Evolutionary conservation across 2,888 invertebrate genomes (phyloP), one percentile per base, ranked within the genome.

Genomic region (Chironomus riparius): DNA sequence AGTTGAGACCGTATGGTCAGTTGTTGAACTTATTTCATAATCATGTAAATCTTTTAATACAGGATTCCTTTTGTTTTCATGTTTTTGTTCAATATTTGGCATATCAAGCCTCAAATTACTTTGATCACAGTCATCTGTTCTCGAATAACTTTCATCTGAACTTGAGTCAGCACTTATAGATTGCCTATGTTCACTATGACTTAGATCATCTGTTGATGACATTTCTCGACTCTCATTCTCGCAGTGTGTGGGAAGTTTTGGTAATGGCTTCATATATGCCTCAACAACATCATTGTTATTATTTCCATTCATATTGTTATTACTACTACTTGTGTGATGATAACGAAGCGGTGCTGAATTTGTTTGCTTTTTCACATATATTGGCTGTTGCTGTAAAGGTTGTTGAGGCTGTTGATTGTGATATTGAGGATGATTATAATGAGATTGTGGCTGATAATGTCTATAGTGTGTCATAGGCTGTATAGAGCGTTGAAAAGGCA

Each of bases 121-220:
- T 13, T 82, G 81, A 38, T 83, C 83, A 70, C 81, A 88, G 78
- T 89, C 92, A 80, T 92, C 91, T 4, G 92, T 92, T 79, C 92
- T 88, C 62, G 92, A 92, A 81, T 92, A 93, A 83, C 92, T 92
- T 83, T 93, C 93, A 81, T 93, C 93, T 0, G 93, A 93, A 76
- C 93, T 93, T 82, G 92, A 92, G 38, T 72, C 72, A 78, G 93
- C 89, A 81, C 92, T 92, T 0, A 93, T 92, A 6, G 92, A 92
- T 47, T 74, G 74, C 18, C 47, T 21, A 79, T 92, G 90, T 74
- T 92, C 92, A 10, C 92, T 85, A 0, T 92, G 92, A 80, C 92
- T 92, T 28, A 93, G 88, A 82, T 93, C 93, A 81, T 93, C 92
- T 1, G 92, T 93, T 2, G 92, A 93, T 5, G 93, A 92, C 82